Conservation (phyloP, 2,888 invertebrate species). For the Helleia helle region DNA sequence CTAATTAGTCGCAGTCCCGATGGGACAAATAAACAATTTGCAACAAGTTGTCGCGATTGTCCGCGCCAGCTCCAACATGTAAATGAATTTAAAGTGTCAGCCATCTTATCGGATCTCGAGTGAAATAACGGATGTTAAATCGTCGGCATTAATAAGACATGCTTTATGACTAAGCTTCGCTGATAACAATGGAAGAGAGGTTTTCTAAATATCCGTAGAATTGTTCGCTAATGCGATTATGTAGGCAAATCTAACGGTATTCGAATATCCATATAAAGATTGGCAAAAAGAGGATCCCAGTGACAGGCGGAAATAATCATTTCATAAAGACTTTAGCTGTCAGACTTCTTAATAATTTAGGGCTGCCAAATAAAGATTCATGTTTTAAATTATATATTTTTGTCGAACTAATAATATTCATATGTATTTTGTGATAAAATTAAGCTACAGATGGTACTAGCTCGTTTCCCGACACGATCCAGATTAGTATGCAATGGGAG, state of each 20-base stretch:
- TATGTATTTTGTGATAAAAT: not conserved
- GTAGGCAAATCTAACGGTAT: constrained; percentile 1
- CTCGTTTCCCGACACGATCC: not conserved
- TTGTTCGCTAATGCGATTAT: constrained; percentile 4
- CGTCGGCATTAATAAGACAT: constrained; percentile 11
- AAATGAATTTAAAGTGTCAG: constrained; percentile 11
- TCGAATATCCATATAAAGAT: no score
- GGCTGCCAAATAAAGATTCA: no score
- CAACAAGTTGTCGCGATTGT: constrained; percentile 30
- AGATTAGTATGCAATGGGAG: constrained; percentile 6
- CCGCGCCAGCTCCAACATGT: constrained; percentile 10
- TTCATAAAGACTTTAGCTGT: no score
- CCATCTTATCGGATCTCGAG: constrained; percentile 10
- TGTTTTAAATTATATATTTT: no score
- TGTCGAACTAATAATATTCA: no score
- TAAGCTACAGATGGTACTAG: not conserved
- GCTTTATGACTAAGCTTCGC: constrained; percentile 8
- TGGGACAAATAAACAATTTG: constrained; percentile 47
- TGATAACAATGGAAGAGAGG: constrained; percentile 7
- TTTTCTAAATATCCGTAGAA: not conserved
- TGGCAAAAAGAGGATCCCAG: no score
- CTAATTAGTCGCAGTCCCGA: constrained; percentile 60
- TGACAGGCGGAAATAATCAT: no score
- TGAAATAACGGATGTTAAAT: constrained; percentile 11
- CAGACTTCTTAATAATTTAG: no score